Evolutionary conservation across 92 coral and sea anemone species (phyloP), one percentile per base, ranked within the genome.

Genomic region (Epizoanthus rinbou): DNA sequence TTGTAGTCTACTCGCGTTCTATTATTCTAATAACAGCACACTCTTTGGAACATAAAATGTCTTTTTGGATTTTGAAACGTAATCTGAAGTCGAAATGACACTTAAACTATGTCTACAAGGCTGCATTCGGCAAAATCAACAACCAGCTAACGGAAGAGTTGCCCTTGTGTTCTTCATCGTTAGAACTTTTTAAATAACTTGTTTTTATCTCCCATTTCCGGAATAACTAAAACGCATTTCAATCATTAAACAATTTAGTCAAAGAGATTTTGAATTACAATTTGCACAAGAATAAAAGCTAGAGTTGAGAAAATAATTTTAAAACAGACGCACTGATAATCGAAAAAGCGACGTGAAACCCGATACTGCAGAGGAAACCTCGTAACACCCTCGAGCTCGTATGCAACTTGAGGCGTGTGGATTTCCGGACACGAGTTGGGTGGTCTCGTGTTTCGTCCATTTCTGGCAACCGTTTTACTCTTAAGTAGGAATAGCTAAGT

Each of bases 391-490:
- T 28, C 31, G 31, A 28, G 2, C 31, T 28, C 8, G 9, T 22
- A 7, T 43, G 28, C 21, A 33, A 35, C 43, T 37, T 28, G 31
- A 33, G 73, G 50, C 11, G 73, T 67, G 41, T 67, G 35, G 50
- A 19, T 47, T 72, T 72, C 76, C 76, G 76, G 76, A 72, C 53
- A 8, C 35, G 6, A 72, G 28, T 50, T 15, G 14, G 54, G 45
- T 15, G 13, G 3, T 3, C 35, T 50, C 5, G 9, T 50, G 19
- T 72, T 71, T 72, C 23, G 35, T 72, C 62, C 58, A 9, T n/a
- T 72, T 72, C 22, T 57, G 41, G 2, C 0, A 50, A 72, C 23
- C 28, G 50, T 16, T 47, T 47, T 67, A 67, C 19, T 19, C 53
- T 72, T 18, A 14, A 52, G 57, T 52, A 8, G 58, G 25, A 72